Evolutionary conservation across 2,888 invertebrate species (phyloP).

Genomic region (Seladonia tumulorum): DNA sequence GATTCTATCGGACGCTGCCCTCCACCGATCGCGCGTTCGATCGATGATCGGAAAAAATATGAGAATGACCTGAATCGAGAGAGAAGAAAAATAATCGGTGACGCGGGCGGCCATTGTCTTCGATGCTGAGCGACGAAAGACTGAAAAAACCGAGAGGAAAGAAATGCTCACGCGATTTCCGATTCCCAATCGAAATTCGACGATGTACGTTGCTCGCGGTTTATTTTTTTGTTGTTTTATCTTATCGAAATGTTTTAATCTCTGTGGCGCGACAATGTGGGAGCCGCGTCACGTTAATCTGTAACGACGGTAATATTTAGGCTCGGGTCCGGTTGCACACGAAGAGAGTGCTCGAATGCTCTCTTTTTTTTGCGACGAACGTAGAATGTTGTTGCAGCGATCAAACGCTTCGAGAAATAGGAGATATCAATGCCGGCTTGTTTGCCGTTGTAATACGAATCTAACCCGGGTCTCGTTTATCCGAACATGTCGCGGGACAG

Average conservation of each 20-base stretch:
- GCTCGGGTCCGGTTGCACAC: background rate
- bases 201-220: background rate
- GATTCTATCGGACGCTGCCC: background rate
- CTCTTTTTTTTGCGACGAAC: background rate
- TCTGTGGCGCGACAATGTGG: conserved; percentile 22
- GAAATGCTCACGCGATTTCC: background rate
- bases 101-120: background rate
- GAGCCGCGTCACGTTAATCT: background rate
- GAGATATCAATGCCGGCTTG: background rate
- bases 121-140: background rate
- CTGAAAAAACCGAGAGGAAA: background rate
- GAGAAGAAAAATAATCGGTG: background rate
- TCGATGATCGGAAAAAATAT: background rate
- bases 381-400: background rate
- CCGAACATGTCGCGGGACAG: background rate
- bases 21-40: background rate
- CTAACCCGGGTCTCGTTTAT: background rate
- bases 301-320: conserved; percentile 15
- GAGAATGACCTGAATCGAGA: background rate
- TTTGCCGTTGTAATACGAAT: background rate
- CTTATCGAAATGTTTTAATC: conserved; percentile 55
- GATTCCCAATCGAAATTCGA: background rate
- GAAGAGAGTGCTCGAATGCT: background rate
- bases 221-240: conserved; percentile 38
- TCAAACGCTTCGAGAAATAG: background rate